Base-by-base conservation (phyloP, 2,797 vertebrate species). In the Karalla daura region DNA sequence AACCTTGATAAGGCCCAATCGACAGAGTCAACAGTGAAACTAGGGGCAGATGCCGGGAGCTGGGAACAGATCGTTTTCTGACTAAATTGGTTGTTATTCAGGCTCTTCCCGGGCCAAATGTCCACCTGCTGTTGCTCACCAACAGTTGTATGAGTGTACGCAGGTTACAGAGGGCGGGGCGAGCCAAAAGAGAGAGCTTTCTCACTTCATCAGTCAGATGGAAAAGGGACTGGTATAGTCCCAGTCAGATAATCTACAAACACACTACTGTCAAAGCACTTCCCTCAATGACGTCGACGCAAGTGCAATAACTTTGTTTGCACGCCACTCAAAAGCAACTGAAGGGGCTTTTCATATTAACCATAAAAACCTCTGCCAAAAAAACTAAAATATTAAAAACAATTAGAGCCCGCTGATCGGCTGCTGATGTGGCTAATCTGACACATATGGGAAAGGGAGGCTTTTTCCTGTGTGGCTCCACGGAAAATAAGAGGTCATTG, bases 1-100 rank as follows among this genome's bases (percentile, higher is more conserved):
- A 81, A 67, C 49, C 63, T 58, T 66, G 84, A 90, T 88, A 89
- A 91, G 78, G 55, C 36, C 46, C 1, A 49, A 83, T 83, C 47
- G 35, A 83, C 78, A 78, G 78, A 83, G 86, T 84, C 73, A 88
- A 87, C 77, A 85, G 37, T 66, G 71, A 83, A 81, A 80, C 79
- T 67, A 61, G 46, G 63, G 30, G 43, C 70, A 70, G 63, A 71
- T 58, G 54, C 52, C 67, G 79, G 25, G 41, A 55, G 46, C 58
- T 32, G 18, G 53, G 61, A 63, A 49, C 55, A 43, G 44, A 44
- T 5, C 36, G 33, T 32, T 52, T 70, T 47, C 39, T 66, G 45
- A 49, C 30, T 1, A 2, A 59, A 28, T 40, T 43, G 58, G 23
- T 27, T 11, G 44, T 36, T 18, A 30, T 46, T 47, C 43, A 15